Conservation (phyloP, 2,113 vertebrate genomes). For the Myotis davidii region DNA sequence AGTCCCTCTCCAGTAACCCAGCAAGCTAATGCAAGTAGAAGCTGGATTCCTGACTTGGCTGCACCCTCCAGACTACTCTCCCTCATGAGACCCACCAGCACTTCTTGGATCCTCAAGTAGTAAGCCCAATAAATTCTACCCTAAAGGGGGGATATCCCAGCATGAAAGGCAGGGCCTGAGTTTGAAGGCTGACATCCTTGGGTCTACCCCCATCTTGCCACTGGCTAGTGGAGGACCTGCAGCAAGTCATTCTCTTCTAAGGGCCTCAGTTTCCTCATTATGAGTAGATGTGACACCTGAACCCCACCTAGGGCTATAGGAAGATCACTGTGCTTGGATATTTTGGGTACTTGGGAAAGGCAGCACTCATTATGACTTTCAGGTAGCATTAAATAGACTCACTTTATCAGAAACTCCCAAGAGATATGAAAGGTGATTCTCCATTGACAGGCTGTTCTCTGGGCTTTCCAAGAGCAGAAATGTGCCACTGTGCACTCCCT, state of each 20-base stretch:
- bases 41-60: not conserved
- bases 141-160: not conserved
- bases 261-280: accelerated
- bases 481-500: not conserved
- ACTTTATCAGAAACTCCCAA: not conserved
- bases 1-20: too few relatives aligned
- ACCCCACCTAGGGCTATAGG: accelerated
- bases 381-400: not conserved
- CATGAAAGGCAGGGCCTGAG: not conserved
- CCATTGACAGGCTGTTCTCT: not conserved
- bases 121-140: not conserved
- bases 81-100: not conserved
- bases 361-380: accelerated
- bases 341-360: not conserved
- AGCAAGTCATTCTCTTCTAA: too few relatives aligned
- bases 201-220: not conserved
- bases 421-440: not conserved
- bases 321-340: not conserved
- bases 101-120: too few relatives aligned
- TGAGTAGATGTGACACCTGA: not conserved
- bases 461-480: not conserved
- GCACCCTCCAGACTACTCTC: too few relatives aligned
- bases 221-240: too few relatives aligned
- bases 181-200: not conserved
- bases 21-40: too few relatives aligned